Base-by-base conservation (phyloP, 2,113 vertebrate genomes). In the Phaethornis superciliosus region DNA sequence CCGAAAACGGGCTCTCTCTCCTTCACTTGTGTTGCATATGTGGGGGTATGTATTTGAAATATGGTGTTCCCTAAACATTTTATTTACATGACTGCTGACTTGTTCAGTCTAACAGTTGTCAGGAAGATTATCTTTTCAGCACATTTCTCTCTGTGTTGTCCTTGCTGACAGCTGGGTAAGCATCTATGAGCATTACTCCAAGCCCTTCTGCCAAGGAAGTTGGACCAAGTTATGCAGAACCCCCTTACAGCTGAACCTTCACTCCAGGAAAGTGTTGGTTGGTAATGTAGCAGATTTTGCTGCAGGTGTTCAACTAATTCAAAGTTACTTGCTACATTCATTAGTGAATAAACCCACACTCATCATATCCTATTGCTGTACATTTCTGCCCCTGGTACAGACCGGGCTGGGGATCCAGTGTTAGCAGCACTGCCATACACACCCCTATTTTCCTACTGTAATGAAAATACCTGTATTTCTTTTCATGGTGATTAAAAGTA, bases 21-120 rank as follows among this genome's bases (percentile, higher is more conserved):
- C 98, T 99, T 51, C 99, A 99, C 95, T 98, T 99, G 88, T 99
- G 99, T 96, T 99, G 99, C 65, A 94, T 98, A 7, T 99, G 99
- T 81, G 97, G 97, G 92, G 99, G 99, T 99, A 97, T 95, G 98
- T 97, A 76, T 70, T 84, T 81, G 52, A 84, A 72, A n/a, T n/a
- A 47, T 35, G 23, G 15, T 92, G 81, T 52, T 68, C 85, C 65
- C 52, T 67, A 60, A 80, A 51, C 37, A 23, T 28, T 64, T 54
- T 92, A 24, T 77, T 42, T 55, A 22, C 37, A 33, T 18, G 18
- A 32, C 69, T 65, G 32, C 21, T 71, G 63, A 37, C 85, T 85
- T 88, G 44, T 70, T 30, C 44, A 91, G 46, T 30, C 40, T 80
- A 47, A 26, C 22, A 52, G 18, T 55, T 51, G 37, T 7, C 46